Evolutionary conservation across 2,888 invertebrate species (phyloP), one percentile per base, ranked within the genome.

Genomic region (Phyllotreta striolata): DNA sequence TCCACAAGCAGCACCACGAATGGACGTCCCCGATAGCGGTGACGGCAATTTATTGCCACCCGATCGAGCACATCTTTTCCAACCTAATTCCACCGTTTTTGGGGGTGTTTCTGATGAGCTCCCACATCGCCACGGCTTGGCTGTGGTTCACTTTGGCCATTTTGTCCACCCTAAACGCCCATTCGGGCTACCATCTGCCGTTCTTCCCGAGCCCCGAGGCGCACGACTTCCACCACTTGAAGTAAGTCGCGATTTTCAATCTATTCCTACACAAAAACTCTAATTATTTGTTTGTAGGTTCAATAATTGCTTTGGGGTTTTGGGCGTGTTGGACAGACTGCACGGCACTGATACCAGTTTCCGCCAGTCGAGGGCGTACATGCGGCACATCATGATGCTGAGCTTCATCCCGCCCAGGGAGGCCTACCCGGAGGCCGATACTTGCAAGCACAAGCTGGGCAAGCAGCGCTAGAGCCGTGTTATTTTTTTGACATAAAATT

Each of bases 1-100:
- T 94, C 71, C 94, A 94, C 81, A 94, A 94, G 79, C 87, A 88
- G 72, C 94, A 94, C 79, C 94, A 94, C 74, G 92, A 94, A 79
- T 94, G 93, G 93, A 92, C 91, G 1, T 90, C 93, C 0, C 93
- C 94, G 0, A 88, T 94, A 56, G 91, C 93, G n/a, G 88, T 93
- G 3, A 89, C 91, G 0, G 89, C 91, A 9, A 83, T 92, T 44
- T 93, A 93, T 79, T 90, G 91, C 72, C 92, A 93, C 81, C 93
- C 93, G 0, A 78, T 91, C 46, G 88, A 89, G 74, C 92, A 93
- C 78, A 82, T 92, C 61, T 84, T 92, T 67, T 91, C 91, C 49
- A 93, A 93, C 81, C 78, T 93, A 62, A 71, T 92, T 62, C 93
- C 93, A 14, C 89, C 91, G 2, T 86, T 91, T 72, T 77, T 92